Evolutionary conservation across 2,113 vertebrate genomes (phyloP).

Genomic region (Leptocoma aspasia): DNA sequence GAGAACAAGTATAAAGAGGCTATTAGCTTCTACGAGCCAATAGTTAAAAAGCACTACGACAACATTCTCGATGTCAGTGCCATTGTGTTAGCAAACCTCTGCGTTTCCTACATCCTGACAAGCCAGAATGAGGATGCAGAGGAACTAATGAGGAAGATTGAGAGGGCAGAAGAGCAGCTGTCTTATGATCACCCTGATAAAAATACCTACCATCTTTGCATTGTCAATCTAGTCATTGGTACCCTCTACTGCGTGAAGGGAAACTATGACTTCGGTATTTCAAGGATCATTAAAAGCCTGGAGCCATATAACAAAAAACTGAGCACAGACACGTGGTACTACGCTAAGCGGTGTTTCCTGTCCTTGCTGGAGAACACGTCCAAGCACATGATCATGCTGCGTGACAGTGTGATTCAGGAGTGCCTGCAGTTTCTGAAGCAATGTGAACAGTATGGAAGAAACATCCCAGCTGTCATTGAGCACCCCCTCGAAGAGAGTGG

Average conservation of each 20-base stretch:
- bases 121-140: constrained; percentile 95
- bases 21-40: constrained; percentile 92
- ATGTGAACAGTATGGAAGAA: constrained; percentile 87
- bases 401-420: constrained; percentile 84
- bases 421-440: constrained; percentile 93
- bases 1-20: constrained; percentile 95
- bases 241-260: constrained; percentile 95
- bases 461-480: constrained; percentile 87
- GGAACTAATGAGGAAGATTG: constrained; percentile 94
- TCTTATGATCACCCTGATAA: constrained; percentile 89
- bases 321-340: constrained; percentile 96
- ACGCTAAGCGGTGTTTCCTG: constrained; percentile 93
- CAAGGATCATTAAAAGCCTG: constrained; percentile 94
- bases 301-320: constrained; percentile 95
- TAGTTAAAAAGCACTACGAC: constrained; percentile 93
- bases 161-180: constrained; percentile 93
- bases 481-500: constrained; percentile 89
- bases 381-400: constrained; percentile 89
- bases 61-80: constrained; percentile 91
- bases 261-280: constrained; percentile 96
- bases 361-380: constrained; percentile 96
- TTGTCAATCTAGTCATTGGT: constrained; percentile 97
- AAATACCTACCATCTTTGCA: constrained; percentile 94
- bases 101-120: constrained; percentile 95
- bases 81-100: constrained; percentile 93